Evolutionary conservation across 2,113 vertebrate genomes (phyloP).

Genomic region (Crotalus tigris): DNA sequence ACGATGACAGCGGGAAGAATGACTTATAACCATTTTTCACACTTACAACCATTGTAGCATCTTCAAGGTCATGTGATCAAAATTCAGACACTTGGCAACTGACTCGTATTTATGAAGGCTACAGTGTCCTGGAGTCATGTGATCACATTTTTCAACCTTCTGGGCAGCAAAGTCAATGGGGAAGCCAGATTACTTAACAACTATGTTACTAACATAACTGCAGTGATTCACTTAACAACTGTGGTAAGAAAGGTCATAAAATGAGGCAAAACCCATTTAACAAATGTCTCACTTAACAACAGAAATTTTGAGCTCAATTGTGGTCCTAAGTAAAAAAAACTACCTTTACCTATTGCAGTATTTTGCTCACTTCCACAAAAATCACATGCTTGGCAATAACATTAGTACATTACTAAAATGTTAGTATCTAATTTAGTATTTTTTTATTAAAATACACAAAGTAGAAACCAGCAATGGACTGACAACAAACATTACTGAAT

Average conservation of each 20-base stretch:
- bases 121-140: too few species aligned
- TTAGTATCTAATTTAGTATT: not conserved
- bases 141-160: too few species aligned
- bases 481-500: not conserved
- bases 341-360: not conserved
- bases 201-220: too few species aligned
- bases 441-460: not conserved
- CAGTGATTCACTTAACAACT: too few species aligned
- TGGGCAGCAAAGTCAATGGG: too few species aligned
- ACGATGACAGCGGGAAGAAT: too few species aligned
- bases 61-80: too few species aligned
- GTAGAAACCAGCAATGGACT: not conserved
- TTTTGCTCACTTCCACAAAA: not conserved
- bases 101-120: too few species aligned
- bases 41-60: too few species aligned
- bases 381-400: not conserved
- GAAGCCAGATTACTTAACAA: too few species aligned
- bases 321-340: not conserved
- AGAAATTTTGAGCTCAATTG: not conserved
- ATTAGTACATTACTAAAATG: not conserved
- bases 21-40: too few species aligned
- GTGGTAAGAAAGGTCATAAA: not conserved
- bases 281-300: not conserved
- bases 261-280: not conserved
- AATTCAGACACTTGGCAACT: too few species aligned